A percentile compares a stretch with the other conserved stretches of the same genome.
These are phyloP conservation scores for Danionella cerebrum DNA, from an alignment of 2,113 vertebrate species.

Conservation along the genomic window DNA sequence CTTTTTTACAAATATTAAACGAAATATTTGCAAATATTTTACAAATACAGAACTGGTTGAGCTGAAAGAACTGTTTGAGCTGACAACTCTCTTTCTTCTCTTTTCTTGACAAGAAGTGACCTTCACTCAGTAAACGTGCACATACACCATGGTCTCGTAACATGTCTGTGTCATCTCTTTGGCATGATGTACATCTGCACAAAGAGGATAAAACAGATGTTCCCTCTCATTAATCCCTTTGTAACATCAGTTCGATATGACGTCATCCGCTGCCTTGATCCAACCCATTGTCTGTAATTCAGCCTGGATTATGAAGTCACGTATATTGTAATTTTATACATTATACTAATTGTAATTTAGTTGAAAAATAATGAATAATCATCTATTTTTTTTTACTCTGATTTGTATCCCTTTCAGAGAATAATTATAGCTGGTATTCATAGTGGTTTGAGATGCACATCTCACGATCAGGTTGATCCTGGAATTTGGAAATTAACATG, in stretches of 20 bases:
- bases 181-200: conserved; percentile 17
- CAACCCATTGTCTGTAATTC: conserved; percentile 27
- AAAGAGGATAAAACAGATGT: conserved; percentile 50
- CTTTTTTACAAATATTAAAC: too few species aligned
- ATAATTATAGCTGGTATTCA: too few species aligned
- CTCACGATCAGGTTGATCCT: too few species aligned
- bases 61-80: background rate
- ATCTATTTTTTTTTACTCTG: too few species aligned
- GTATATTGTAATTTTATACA: too few species aligned
- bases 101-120: background rate
- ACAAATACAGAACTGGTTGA: background rate
- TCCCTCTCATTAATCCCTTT: conserved; percentile 34
- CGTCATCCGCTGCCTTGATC: conserved; percentile 44
- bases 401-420: too few species aligned
- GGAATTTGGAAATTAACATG: too few species aligned
- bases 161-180: background rate
- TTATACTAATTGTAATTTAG: too few species aligned
- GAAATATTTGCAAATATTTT: too few species aligned
- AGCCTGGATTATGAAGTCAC: too few species aligned
- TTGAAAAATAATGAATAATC: too few species aligned
- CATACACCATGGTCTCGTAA: background rate
- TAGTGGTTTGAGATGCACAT: too few species aligned
- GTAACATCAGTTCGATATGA: conserved; percentile 43
- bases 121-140: background rate
- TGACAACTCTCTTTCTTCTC: background rate